Conservation (phyloP, 2,797 vertebrate species). For the Australoheros facetus region DNA sequence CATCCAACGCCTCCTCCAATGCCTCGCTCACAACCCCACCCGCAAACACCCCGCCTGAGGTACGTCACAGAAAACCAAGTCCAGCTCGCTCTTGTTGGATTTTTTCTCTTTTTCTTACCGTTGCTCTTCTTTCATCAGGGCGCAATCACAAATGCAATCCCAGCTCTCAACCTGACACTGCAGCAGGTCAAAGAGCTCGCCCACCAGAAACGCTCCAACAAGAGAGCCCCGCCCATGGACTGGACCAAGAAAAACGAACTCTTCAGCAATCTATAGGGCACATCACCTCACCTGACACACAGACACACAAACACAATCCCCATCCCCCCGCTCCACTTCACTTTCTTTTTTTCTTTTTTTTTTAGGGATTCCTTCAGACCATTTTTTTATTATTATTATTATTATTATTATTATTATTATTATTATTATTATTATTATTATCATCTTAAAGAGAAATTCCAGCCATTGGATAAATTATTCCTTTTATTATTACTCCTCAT, state of each 20-base stretch:
- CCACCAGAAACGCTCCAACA: slow-evolving; percentile 92
- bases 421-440: slow-evolving; percentile 3
- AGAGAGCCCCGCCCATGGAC: slow-evolving; percentile 94
- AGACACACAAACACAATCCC: not conserved
- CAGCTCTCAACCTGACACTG: slow-evolving; percentile 87
- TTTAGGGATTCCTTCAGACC: slow-evolving; percentile 12
- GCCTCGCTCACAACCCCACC: slow-evolving; percentile 71
- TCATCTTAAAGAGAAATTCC: slow-evolving; percentile 36
- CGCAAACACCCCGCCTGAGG: slow-evolving; percentile 76
- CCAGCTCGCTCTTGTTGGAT: not conserved
- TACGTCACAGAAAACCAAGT: slow-evolving; percentile 2
- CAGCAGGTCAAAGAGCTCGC: slow-evolving; percentile 92
- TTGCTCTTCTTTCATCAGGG: slow-evolving; percentile 44
- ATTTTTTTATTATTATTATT: not conserved
- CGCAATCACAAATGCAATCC: slow-evolving; percentile 55
- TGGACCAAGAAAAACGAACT: slow-evolving; percentile 99
- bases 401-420: not conserved
- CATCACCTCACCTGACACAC: slow-evolving; percentile 1
- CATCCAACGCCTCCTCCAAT: slow-evolving; percentile 79
- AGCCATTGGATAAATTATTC: slow-evolving; percentile 55
- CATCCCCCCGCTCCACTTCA: no score
- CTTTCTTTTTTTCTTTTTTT: no score
- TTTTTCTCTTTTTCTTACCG: no score
- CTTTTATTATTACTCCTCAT: slow-evolving; percentile 46
- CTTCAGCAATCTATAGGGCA: slow-evolving; percentile 92